phyloP scores from a whole-genome alignment of 2,888 invertebrate species.

The Xestia xanthographa region DNA sequence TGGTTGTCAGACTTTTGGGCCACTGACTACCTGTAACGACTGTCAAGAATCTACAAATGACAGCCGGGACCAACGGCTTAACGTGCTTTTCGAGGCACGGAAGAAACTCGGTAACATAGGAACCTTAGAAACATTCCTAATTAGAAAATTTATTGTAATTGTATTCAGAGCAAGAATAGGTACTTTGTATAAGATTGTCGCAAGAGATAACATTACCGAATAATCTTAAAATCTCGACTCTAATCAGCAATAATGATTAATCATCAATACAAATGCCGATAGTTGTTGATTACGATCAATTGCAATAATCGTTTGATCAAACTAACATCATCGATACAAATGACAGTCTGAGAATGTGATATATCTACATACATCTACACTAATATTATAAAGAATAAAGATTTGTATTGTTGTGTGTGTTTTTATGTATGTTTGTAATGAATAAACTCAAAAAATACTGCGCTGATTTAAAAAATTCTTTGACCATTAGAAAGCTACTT shows the following conservation, averaged over 20 bases:
- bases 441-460: too few species aligned
- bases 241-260: neutral
- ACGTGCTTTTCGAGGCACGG: neutral
- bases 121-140: neutral
- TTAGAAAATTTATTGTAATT: neutral
- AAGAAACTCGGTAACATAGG: neutral
- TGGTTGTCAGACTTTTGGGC: neutral
- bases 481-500: too few species aligned
- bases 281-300: neutral
- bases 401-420: too few species aligned
- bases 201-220: slow-evolving; percentile 3
- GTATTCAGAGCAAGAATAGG: neutral
- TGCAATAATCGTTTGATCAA: neutral
- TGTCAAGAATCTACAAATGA: too few species aligned
- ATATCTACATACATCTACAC: too few species aligned
- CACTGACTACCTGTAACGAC: neutral
- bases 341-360: neutral
- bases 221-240: neutral
- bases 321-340: neutral
- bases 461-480: too few species aligned
- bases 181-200: neutral
- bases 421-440: too few species aligned
- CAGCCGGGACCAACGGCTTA: neutral
- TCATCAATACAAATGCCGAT: neutral
- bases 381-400: too few species aligned